Evolutionary conservation across 2,113 vertebrate species (phyloP), one percentile per base, ranked within the genome.

Genomic region (Lepus timidus): DNA sequence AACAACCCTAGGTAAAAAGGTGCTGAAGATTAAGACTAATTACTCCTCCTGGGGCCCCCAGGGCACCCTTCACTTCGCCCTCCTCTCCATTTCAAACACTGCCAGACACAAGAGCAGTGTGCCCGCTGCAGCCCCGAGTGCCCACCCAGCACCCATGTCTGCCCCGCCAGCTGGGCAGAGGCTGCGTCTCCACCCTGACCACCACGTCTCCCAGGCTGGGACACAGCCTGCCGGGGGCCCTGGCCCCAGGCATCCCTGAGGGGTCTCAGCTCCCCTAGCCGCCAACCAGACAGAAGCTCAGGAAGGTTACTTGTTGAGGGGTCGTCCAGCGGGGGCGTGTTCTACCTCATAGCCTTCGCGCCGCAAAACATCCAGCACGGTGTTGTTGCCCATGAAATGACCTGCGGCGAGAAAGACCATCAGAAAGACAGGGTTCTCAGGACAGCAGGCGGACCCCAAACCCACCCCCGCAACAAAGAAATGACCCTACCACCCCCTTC

Each of bases 371-470:
- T 99, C 99, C 97, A 99, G 99, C 97, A 99, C 99, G 25, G 99
- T 99, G 97, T 99, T 99, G 98, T 99, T 99, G 96, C 99, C 99
- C 96, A 99, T 98, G 98, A 99, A 99, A 97, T 99, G 99, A 98
- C 99, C 99, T 99, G 98, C 52, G 96, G 97, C 92, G 88, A 98
- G 97, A 97, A 96, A 98, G 96, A 96, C 1, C 0, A 95, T 92
- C 70, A 97, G 95, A 96, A 96, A 55, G 36, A 36, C 55, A 0
- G 67, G 84, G 9, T 17, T 44, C 55, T 83, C 81, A 12, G 70
- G 9, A 25, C 1, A 89, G 58, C 36, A 95, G 55, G 62, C 27
- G 9, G 0, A n/a, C 6, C 14, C 31, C 51, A 71, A 17, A 68
- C 44, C 0, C 1, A 1, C 16, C 39, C 20, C 3, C 0, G 29